phyloP scores from a whole-genome alignment of 2,797 vertebrate species.

The Onychomys arenicola region DNA sequence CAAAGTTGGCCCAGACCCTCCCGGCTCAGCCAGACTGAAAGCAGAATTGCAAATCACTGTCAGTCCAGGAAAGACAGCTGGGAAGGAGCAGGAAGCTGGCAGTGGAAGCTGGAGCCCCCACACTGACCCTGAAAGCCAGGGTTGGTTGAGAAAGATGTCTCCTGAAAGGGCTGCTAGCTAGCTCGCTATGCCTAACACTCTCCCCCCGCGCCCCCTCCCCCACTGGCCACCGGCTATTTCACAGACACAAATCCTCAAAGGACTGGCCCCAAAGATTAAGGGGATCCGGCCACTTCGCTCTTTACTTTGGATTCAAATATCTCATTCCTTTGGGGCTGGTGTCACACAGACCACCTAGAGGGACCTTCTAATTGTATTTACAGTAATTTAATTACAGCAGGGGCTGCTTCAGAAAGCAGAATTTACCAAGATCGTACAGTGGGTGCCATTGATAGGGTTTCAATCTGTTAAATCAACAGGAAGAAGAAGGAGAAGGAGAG shows the following conservation, averaged over 20 bases:
- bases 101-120: not conserved
- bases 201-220: no score
- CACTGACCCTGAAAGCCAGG: not conserved
- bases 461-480: conserved; percentile 89
- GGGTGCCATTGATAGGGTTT: conserved; percentile 76
- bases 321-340: conserved; percentile 86
- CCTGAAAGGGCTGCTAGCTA: conserved; percentile 82
- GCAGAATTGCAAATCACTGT: not conserved
- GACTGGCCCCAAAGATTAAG: conserved; percentile 90
- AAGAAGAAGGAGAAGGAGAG: conserved; percentile 43
- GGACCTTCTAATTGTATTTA: conserved; percentile 92
- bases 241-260: conserved; percentile 91
- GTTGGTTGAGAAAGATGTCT: not conserved
- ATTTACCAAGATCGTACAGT: conserved; percentile 80
- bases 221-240: conserved; percentile 86
- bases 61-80: not conserved
- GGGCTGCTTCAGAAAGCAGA: conserved; percentile 88
- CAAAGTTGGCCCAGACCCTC: not conserved
- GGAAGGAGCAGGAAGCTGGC: not conserved
- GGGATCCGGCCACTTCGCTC: conserved; percentile 89
- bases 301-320: conserved; percentile 89
- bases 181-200: conserved; percentile 75
- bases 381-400: conserved; percentile 94
- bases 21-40: not conserved
- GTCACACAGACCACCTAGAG: conserved; percentile 92